Evolutionary conservation across 2,113 vertebrate genomes (phyloP), one percentile per base, ranked within the genome.

Genomic region (Dicerorhinus sumatrensis): DNA sequence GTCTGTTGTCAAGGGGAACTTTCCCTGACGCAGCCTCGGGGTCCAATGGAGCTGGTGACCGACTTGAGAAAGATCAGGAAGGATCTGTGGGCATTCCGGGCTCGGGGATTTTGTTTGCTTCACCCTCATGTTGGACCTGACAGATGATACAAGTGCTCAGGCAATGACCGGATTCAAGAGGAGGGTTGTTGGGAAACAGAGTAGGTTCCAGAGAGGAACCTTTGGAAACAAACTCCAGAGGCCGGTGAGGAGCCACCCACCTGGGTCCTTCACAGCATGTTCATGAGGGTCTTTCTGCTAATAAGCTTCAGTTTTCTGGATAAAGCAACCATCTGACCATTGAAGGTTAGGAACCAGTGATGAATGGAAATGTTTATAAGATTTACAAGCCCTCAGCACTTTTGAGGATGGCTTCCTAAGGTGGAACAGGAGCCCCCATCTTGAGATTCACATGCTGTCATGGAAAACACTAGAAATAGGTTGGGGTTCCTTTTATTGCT

Each of bases 21-120:
- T n/a, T 76, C 77, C 21, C 39, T 48, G 79, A 9, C 0, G 12
- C 23, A 33, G 25, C n/a, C 36, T 7, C 6, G 0, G 42, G 46
- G 20, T 39, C 31, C 1, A 0, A 11, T 23, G 1, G 0, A 48
- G 39, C 2, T 6, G 10, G 77, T 46, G 58, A 12, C 23, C 0
- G 5, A 20, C 39, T 13, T 60, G 72, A n/a, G n/a, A 46, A 27
- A 17, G 51, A 3, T 54, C 58, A 0, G 33, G 46, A 48, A 33
- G 9, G 8, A 46, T 8, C 17, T 56, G 36, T 11, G 21, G 23
- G 72, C 13, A 0, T 69, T 25, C 65, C 1, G 25, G 46, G 31
- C 1, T 2, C 0, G 0, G 76, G 76, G 67, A 6, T 72, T 39
- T 36, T 54, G 25, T 77, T 36, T 17, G 48, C 11, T 39, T 75